Evolutionary conservation across 2,888 invertebrate genomes (phyloP), one percentile per base, ranked within the genome.

Genomic region (Eristalis tenax): DNA sequence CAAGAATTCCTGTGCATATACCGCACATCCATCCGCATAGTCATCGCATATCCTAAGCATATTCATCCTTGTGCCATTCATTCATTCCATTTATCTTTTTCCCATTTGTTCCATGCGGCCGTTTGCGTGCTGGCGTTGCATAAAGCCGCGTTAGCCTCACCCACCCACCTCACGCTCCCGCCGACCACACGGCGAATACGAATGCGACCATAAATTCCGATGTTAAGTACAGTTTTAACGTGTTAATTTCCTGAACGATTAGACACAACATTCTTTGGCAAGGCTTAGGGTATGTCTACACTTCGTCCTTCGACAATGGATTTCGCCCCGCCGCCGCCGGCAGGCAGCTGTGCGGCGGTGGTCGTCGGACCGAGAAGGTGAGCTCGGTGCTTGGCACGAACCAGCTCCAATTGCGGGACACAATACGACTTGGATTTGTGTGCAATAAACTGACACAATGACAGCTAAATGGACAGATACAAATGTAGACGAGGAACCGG

Each of bases 201-300:
- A 89, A 89, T 88, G 88, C 84, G 83, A 84, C 88, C 88, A 89
- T 89, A 89, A 89, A 89, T 89, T 89, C 84, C 79, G 76, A 76
- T 77, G 65, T 65, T 87, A 89, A 89, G 89, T 88, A 88, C 88
- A 89, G 83, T 87, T 86, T 88, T 89, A 89, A 89, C 89, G 88
- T 89, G 89, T 89, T 89, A 89, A 89, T 89, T 89, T 89, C 89
- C 89, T 89, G 89, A 89, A 89, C 89, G 88, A 89, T 89, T 89
- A 89, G 85, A 89, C 88, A 83, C 87, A 81, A 78, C 88, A 86
- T 85, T 87, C 89, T 80, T 87, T 82, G 82, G 82, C 82, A 83
- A 66, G 75, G 74, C 76, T 85, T 63, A 88, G 84, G 85, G 78
- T 78, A 85, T 89, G 83, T 89, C 83, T 88, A 88, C 89, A 88